Conservation (phyloP, 2,113 vertebrate species). For the Polypterus bichir region DNA sequence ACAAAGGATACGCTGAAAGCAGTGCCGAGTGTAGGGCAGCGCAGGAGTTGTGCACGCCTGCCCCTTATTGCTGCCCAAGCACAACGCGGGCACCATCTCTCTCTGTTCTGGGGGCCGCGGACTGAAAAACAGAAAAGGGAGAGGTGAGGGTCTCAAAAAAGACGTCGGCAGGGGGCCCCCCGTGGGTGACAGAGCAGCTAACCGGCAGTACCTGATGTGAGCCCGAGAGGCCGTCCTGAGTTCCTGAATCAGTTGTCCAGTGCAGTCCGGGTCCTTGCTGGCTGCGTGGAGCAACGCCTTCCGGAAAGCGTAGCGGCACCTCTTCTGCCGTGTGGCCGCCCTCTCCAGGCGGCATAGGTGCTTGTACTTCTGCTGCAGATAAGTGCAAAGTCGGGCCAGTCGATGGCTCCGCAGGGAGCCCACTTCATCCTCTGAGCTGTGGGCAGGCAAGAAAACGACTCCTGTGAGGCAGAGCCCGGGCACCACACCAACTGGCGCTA, state of each 20-base stretch:
- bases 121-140: conserved; percentile 39
- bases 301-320: conserved; percentile 78
- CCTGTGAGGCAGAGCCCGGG: neutral
- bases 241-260: conserved; percentile 74
- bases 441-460: conserved; percentile 19
- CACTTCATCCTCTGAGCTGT: conserved; percentile 56
- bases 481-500: neutral
- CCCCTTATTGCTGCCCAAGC: conserved; percentile 74
- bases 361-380: conserved; percentile 95
- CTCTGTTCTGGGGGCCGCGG: conserved; percentile 47
- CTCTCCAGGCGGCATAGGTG: conserved; percentile 93
- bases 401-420: conserved; percentile 70
- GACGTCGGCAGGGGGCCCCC: neutral
- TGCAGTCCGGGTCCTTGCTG: conserved; percentile 69
- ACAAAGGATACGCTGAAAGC: conserved; percentile 93
- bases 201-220: conserved; percentile 51
- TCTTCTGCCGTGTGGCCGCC: conserved; percentile 79
- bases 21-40: conserved; percentile 89
- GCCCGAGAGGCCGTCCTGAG: conserved; percentile 52
- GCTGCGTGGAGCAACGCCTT: conserved; percentile 91
- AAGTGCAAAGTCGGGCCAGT: conserved; percentile 87
- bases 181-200: neutral
- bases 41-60: conserved; percentile 73
- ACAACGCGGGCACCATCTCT: conserved; percentile 53
- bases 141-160: neutral